Evolutionary conservation across 2,113 vertebrate species (phyloP), one percentile per base, ranked within the genome.

Genomic region (Ailuropoda melanoleuca): DNA sequence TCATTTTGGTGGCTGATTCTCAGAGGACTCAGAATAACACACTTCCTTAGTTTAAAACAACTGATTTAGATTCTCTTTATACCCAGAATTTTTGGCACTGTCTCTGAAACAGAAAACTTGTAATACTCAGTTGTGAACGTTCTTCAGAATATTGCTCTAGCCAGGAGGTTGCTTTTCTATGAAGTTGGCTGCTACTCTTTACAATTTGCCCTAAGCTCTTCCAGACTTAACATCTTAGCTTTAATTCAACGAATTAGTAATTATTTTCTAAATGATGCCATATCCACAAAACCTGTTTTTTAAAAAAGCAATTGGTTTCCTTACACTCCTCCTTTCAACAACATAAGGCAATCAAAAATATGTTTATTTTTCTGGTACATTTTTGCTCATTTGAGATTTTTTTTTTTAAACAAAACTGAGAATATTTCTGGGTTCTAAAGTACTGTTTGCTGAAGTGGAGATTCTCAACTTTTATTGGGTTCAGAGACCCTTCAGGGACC

Each of bases 1-100:
- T 37, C 26, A 31, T 95, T 74, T 85, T 81, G 85, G 90, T 24
- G 4, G 43, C 86, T 87, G 95, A 74, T 85, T 87, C 80, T 92
- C 94, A 74, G n/a, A 86, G 55, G 68, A 74, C 66, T 92, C 75
- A 96, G 86, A 97, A 95, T 97, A 97, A 90, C 72, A 97, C 29
- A 91, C 56, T 95, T 96, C 68, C 95, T 82, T 93, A 97, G 74
- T 89, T 92, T 50, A 95, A 56, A 96, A 82, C 72, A 66, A 96
- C 95, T 83, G 87, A 92, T 86, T 97, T 92, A 93, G 93, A 95
- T 31, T 86, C 95, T 89, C 55, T 74, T 85, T 92, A 86, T 94
- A 86, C 85, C 95, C 46, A 46, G 86, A 93, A 86, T 93, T 90
- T 70, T 66, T 72, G 80, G 58, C 88, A 46, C 58, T 60, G 83